phyloP scores from a whole-genome alignment of 2,113 vertebrate genomes.

The Camelus bactrianus region DNA sequence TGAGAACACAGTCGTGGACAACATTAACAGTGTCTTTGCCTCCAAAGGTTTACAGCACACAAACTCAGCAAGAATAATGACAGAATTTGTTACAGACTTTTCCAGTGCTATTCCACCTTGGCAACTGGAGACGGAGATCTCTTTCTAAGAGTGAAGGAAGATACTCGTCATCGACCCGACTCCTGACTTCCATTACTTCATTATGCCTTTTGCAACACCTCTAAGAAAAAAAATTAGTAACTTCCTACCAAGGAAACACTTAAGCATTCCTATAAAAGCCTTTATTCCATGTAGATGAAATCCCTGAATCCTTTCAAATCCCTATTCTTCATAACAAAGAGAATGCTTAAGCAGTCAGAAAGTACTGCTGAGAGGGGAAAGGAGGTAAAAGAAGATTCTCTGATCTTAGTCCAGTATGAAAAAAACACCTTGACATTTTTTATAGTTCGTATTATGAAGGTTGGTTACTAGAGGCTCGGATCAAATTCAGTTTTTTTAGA shows the following conservation, averaged over 20 bases:
- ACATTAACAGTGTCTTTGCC: background rate
- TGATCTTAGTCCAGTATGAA: background rate
- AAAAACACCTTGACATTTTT: background rate
- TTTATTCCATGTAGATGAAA: background rate
- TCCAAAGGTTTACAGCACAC: background rate
- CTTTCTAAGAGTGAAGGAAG: conserved; percentile 8
- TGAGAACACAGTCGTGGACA: background rate
- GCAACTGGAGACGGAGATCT: background rate
- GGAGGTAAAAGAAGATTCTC: background rate
- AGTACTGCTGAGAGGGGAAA: background rate
- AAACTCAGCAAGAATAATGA: background rate
- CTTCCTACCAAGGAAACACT: background rate
- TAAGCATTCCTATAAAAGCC: background rate
- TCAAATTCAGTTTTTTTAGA: background rate
- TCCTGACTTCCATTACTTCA: background rate
- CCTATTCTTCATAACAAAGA: background rate
- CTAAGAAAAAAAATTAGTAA: conserved; percentile 1
- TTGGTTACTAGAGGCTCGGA: background rate
- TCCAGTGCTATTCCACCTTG: background rate
- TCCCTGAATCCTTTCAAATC: background rate
- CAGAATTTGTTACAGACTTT: conserved; percentile 1
- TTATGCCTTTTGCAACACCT: background rate
- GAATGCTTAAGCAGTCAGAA: background rate
- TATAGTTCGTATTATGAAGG: background rate
- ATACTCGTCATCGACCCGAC: background rate